phyloP scores from a whole-genome alignment of 2,797 vertebrate species.

The Enteromius mattozi region DNA sequence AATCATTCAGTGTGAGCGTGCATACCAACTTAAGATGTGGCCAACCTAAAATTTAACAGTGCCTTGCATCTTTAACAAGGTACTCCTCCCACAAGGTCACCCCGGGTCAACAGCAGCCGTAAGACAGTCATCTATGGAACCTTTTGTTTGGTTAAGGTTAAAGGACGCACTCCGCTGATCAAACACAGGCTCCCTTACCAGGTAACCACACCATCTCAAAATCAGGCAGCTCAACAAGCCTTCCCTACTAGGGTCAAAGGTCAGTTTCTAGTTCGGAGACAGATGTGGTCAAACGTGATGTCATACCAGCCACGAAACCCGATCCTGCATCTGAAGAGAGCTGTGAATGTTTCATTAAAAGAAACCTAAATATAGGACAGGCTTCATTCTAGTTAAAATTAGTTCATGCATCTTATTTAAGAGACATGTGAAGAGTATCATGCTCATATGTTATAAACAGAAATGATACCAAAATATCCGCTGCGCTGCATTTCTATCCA shows the following conservation, averaged over 20 bases:
- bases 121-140: background rate
- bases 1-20: constrained; percentile 14
- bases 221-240: constrained; percentile 12
- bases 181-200: constrained; percentile 53
- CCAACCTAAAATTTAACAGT: background rate
- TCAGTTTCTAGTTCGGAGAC: constrained; percentile 40
- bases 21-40: background rate
- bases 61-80: constrained; percentile 1
- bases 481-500: background rate
- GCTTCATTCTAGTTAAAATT: constrained; percentile 10
- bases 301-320: constrained; percentile 22
- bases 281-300: constrained; percentile 46
- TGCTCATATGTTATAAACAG: constrained; percentile 30
- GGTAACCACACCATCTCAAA: constrained; percentile 25
- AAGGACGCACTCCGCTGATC: constrained; percentile 38
- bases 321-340: constrained; percentile 23
- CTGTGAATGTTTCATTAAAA: background rate
- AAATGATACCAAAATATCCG: constrained; percentile 38
- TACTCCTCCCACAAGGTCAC: constrained; percentile 1
- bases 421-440: constrained; percentile 3
- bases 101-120: background rate
- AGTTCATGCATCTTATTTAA: constrained; percentile 17
- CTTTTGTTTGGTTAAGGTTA: constrained; percentile 13
- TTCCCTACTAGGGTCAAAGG: constrained; percentile 35
- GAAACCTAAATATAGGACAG: constrained; percentile 23